Base-by-base conservation (phyloP, 2,113 vertebrate genomes). In the Odontesthes bonariensis region DNA sequence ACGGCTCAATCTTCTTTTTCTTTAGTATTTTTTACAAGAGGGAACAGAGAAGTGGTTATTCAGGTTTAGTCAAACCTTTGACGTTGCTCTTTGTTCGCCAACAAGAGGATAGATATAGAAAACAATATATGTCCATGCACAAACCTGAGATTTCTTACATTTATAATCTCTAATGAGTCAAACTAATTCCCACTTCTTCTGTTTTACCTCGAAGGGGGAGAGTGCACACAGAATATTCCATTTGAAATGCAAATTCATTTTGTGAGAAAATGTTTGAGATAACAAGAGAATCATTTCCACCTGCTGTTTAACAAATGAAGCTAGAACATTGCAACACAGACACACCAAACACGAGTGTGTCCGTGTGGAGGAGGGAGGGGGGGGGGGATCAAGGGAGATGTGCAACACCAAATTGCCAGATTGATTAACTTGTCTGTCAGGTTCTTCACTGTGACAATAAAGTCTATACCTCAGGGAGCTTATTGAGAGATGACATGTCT, bases 361-460 rank as follows among this genome's bases (percentile, higher is more conserved):
- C 12, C 70, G 68, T 59, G 73, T 46, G 62, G 42, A 16, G 47
- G 40, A 35, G 54, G 55, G 47, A 32, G 46, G 54, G 56, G 17
- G 49, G 46, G 51, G 35, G 73, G 77, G 57, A 83, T 72, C 70
- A 52, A 83, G 82, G 75, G 83, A 81, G 78, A 83, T 27, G 79
- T 85, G 78, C 75, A 67, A 85, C 83, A 92, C 78, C 79, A 91
- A 92, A 93, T 91, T 92, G 91, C 88, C 86, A 88, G 88, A 93
- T 92, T 94, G 92, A 94, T 94, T 94, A 93, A 93, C 86, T 91
- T 91, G 84, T 91, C 86, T 90, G 89, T 91, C 89, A 91, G 85
- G 38, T 68, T 77, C 84, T 87, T 91, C 88, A 79, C 27, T 68
- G 74, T 84, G 86, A 94, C 92, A 93, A 92, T 93, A 93, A 92